These are phyloP conservation scores for Australoheros facetus DNA, from an alignment of 2,797 vertebrate species.

Conservation along the genomic window DNA sequence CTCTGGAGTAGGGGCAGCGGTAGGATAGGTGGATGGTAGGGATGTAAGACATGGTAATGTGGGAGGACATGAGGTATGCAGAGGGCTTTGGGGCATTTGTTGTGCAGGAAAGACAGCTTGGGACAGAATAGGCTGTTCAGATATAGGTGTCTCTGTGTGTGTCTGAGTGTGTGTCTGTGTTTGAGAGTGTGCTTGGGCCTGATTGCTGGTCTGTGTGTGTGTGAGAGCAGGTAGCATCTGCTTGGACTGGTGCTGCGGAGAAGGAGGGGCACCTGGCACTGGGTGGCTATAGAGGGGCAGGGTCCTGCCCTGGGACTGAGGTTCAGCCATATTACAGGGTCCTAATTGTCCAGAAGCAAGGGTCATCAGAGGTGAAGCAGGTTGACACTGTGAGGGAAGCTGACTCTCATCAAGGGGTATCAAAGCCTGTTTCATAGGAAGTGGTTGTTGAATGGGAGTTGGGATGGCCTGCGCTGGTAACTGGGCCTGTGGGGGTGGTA, in stretches of 20 bases:
- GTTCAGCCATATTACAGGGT: constrained; percentile 42
- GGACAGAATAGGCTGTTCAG: constrained; percentile 58
- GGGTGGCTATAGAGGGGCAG: constrained; percentile 72
- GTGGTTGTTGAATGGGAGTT: constrained; percentile 55
- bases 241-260: constrained; percentile 69
- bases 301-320: constrained; percentile 59
- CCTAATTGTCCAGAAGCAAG: constrained; percentile 52
- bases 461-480: constrained; percentile 54
- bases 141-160: constrained; percentile 41
- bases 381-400: constrained; percentile 51
- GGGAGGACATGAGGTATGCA: constrained; percentile 66
- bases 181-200: constrained; percentile 66
- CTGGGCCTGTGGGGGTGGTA: constrained; percentile 61
- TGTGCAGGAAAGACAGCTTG: constrained; percentile 67
- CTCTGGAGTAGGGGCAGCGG: constrained; percentile 69
- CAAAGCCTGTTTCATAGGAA: constrained; percentile 48
- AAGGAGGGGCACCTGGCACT: constrained; percentile 57
- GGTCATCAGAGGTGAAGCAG: constrained; percentile 54
- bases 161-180: constrained; percentile 71
- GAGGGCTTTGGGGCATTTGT: constrained; percentile 74
- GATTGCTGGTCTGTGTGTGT: constrained; percentile 66
- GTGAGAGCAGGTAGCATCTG: constrained; percentile 61
- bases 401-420: constrained; percentile 65
- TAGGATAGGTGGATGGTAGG: constrained; percentile 67
- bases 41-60: constrained; percentile 67